Evolutionary conservation across 2,888 invertebrate genomes (phyloP).

Genomic region (Lycia hirtaria): DNA sequence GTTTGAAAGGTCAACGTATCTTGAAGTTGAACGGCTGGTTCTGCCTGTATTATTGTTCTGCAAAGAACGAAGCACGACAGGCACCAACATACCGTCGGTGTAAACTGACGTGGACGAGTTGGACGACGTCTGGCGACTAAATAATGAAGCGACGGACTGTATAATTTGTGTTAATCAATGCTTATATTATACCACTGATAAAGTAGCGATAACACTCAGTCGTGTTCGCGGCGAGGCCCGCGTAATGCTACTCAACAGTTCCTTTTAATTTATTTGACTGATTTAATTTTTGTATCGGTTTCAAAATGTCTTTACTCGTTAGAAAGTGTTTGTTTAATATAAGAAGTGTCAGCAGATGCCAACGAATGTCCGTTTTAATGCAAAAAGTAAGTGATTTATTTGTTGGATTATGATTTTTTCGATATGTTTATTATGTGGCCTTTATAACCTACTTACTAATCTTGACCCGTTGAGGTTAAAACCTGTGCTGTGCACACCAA

Average conservation of each 20-base stretch:
- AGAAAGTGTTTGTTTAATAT: constrained; percentile 67
- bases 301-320: constrained; percentile 67
- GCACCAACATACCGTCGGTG: not conserved
- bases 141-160: constrained; percentile 52
- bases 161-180: constrained; percentile 70
- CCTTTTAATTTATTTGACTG: constrained; percentile 27
- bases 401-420: not conserved
- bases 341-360: constrained; percentile 60
- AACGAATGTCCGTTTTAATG: constrained; percentile 53
- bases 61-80: no score
- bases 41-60: not conserved
- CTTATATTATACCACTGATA: constrained; percentile 62
- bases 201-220: constrained; percentile 69
- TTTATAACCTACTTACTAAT: no score
- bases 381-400: constrained; percentile 63
- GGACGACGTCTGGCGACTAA: constrained; percentile 47
- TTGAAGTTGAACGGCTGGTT: not conserved
- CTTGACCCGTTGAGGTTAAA: no score
- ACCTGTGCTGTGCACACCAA: no score
- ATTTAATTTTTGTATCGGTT: not conserved
- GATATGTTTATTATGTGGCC: not conserved
- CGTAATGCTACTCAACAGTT: constrained; percentile 47
- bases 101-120: not conserved
- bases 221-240: constrained; percentile 48
- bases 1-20: not conserved